Percentiles rank a stretch among this genome's conserved stretches.
Evolutionary conservation across 2,888 invertebrate species (phyloP).

Genomic region (Podotricha telesiphe): DNA sequence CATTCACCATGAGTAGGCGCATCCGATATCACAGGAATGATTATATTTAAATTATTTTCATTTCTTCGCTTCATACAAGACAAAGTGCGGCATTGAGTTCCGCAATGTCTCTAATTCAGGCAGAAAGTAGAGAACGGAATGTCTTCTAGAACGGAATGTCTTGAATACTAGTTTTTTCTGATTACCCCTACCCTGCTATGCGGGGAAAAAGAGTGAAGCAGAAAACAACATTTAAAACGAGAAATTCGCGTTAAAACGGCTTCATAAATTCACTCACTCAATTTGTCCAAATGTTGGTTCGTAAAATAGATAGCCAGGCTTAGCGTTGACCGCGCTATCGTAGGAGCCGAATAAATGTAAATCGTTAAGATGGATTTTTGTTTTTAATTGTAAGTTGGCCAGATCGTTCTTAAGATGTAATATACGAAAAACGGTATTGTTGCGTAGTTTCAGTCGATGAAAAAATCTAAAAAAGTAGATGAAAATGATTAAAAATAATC

Average conservation of each 20-base stretch:
- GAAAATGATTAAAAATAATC: not conserved
- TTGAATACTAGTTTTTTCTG: too few species aligned
- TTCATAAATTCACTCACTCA: slow-evolving; percentile 56
- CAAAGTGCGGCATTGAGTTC: too few species aligned
- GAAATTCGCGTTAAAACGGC: not conserved
- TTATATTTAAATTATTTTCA: too few species aligned
- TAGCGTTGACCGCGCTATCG: slow-evolving; percentile 55
- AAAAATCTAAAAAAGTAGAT: slow-evolving; percentile 60
- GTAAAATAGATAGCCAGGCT: slow-evolving; percentile 56
- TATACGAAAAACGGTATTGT: slow-evolving; percentile 63
- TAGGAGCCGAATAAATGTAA: slow-evolving; percentile 65
- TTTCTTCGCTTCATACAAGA: too few species aligned
- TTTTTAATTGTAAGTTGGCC: slow-evolving; percentile 53
- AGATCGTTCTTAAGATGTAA: slow-evolving; percentile 56
- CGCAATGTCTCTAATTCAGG: too few species aligned
- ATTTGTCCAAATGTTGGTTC: slow-evolving; percentile 61
- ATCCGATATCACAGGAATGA: too few species aligned
- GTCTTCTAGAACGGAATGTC: too few species aligned
- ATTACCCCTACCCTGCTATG: too few species aligned
- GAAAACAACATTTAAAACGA: too few species aligned
- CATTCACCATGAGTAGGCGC: too few species aligned
- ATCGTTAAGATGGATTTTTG: slow-evolving; percentile 59
- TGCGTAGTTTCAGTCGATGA: slow-evolving; percentile 71
- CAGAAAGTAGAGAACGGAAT: too few species aligned
- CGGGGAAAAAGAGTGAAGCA: too few species aligned